Evolutionary conservation across 2,888 invertebrate species (phyloP).

Genomic region (Papilio demoleus): DNA sequence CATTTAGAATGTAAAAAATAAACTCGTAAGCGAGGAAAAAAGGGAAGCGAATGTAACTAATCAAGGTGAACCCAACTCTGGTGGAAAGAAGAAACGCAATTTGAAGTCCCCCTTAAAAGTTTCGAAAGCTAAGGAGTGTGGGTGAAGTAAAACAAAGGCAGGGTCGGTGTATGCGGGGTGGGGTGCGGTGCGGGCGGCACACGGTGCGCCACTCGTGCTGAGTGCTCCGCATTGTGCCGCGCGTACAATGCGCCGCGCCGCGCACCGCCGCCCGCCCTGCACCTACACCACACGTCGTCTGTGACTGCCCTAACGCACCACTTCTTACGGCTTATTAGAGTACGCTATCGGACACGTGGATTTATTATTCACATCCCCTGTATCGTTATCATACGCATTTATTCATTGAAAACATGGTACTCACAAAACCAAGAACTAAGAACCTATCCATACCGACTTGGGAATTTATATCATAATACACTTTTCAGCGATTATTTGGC

Average conservation of each 20-base stretch:
- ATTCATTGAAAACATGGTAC: neutral
- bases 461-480: too few relatives aligned
- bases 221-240: slow-evolving; percentile 81
- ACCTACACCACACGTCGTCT: slow-evolving; percentile 45
- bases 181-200: slow-evolving; percentile 48
- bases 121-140: slow-evolving; percentile 77
- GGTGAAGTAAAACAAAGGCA: slow-evolving; percentile 81
- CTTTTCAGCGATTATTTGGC: too few relatives aligned
- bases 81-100: slow-evolving; percentile 75
- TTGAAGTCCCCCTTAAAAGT: slow-evolving; percentile 77
- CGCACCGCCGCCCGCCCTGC: slow-evolving; percentile 63
- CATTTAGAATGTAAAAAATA: neutral
- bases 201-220: slow-evolving; percentile 77
- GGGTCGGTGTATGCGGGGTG: slow-evolving; percentile 55
- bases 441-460: neutral
- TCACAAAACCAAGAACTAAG: neutral
- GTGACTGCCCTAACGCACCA: slow-evolving; percentile 33
- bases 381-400: slow-evolving; percentile 11
- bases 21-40: slow-evolving; percentile 11
- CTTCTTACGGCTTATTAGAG: slow-evolving; percentile 48
- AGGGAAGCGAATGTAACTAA: slow-evolving; percentile 56
- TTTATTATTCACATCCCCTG: slow-evolving; percentile 6
- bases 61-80: slow-evolving; percentile 64
- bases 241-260: slow-evolving; percentile 72
- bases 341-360: slow-evolving; percentile 35